Percentiles rank a stretch among this genome's conserved stretches.
These are phyloP conservation scores for Tautogolabrus adspersus DNA, from an alignment of 2,113 vertebrate genomes.

Conservation along the genomic window DNA sequence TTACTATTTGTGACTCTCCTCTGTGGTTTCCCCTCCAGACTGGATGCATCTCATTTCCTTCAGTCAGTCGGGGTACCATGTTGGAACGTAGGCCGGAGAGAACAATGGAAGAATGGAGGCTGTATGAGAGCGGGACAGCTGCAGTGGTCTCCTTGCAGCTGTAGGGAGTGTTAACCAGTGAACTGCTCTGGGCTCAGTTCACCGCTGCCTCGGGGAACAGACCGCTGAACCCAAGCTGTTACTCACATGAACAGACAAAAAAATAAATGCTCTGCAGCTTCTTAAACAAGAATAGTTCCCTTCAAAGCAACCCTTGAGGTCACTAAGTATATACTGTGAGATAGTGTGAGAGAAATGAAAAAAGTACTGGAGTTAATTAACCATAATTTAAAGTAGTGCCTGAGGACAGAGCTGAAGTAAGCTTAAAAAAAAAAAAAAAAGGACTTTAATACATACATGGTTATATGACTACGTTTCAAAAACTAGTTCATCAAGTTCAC, in stretches of 20 bases:
- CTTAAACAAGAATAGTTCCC: slow-evolving; percentile 26
- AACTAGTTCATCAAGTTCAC: neutral
- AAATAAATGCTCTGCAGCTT: slow-evolving; percentile 10
- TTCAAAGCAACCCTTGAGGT: slow-evolving; percentile 25
- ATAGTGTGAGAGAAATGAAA: neutral
- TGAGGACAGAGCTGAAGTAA: neutral
- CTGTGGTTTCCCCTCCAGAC: slow-evolving; percentile 24
- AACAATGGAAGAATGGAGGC: slow-evolving; percentile 46
- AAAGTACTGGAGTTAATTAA: neutral
- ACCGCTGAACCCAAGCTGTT: slow-evolving; percentile 63
- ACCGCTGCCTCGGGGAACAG: slow-evolving; percentile 48
- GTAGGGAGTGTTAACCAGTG: slow-evolving; percentile 57
- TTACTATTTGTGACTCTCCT: slow-evolving; percentile 52
- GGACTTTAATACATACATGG: neutral
- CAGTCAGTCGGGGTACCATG: slow-evolving; percentile 30
- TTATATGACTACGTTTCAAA: neutral
- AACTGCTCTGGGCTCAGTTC: slow-evolving; percentile 55
- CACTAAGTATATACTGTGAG: neutral
- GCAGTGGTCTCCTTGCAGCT: slow-evolving; percentile 58
- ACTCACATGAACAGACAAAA: slow-evolving; percentile 32
- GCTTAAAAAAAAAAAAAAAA: neutral
- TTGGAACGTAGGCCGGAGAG: slow-evolving; percentile 43
- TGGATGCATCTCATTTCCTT: slow-evolving; percentile 46
- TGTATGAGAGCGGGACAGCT: slow-evolving; percentile 64
- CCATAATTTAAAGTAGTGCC: neutral